A percentile compares a stretch with the other conserved stretches of the same genome.
Evolutionary conservation across 2,797 vertebrate species (phyloP).

Genomic region (Bovichtus variegatus): DNA sequence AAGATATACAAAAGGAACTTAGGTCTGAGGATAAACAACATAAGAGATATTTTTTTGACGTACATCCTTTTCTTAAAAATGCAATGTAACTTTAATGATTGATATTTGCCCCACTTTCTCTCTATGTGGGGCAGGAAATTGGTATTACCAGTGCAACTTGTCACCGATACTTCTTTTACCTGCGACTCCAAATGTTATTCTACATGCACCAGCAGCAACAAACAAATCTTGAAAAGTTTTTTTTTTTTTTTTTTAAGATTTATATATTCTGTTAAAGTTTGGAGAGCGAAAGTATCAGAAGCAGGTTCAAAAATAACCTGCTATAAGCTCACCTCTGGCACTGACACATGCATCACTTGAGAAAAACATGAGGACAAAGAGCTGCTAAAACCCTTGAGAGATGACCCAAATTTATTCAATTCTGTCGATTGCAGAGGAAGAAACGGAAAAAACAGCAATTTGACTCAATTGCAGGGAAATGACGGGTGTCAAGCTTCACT

Average conservation of each 20-base stretch:
- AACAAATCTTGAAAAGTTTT: conserved; percentile 33
- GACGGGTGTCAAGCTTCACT: conserved; percentile 60
- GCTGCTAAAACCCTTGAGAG: conserved; percentile 24
- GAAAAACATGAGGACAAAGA: conserved; percentile 30
- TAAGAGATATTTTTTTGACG: conserved; percentile 34
- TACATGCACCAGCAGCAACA: conserved; percentile 14
- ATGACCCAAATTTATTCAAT: conserved; percentile 44
- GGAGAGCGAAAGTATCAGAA: conserved; percentile 19
- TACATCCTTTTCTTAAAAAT: conserved; percentile 31
- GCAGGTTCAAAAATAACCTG: conserved; percentile 44
- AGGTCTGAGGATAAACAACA: conserved; percentile 41
- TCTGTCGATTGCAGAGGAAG: conserved; percentile 30
- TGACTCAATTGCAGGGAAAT: conserved; percentile 13
- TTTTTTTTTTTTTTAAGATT: conserved; percentile 15
- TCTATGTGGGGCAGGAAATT: conserved; percentile 26
- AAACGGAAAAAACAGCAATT: conserved; percentile 30
- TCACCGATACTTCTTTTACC: conserved; percentile 23
- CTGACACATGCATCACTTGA: conserved; percentile 27
- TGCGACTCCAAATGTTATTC: conserved; percentile 7
- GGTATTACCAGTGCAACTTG: conserved; percentile 37
- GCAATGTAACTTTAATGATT: conserved; percentile 21
- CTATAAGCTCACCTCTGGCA: conserved; percentile 41
- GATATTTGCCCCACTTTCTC: conserved; percentile 58
- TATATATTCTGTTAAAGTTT: conserved; percentile 10
- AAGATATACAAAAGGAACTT: conserved; percentile 16